phyloP scores from a whole-genome alignment of 2,888 invertebrate species.

The Oxytorus armatus region DNA sequence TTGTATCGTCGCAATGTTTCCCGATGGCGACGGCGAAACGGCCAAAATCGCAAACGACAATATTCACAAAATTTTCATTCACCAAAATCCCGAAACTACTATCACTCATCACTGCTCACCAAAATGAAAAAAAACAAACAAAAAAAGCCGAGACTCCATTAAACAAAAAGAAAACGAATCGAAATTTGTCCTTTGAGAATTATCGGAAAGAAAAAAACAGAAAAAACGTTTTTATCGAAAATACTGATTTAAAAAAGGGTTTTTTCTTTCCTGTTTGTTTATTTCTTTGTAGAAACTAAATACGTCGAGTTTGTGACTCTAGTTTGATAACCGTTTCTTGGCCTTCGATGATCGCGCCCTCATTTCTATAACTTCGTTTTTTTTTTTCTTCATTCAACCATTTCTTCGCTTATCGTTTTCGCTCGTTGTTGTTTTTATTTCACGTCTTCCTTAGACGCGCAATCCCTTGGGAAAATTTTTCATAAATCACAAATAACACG shows the following conservation, averaged over 20 bases:
- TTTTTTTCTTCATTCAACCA: background rate
- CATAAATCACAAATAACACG: background rate
- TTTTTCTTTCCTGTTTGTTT: background rate
- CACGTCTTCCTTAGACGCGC: background rate
- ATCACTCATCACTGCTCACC: constrained; percentile 52
- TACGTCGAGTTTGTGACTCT: too few species aligned
- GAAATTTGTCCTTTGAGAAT: background rate
- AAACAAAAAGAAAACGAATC: background rate
- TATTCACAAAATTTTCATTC: constrained; percentile 31
- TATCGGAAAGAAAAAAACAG: too few species aligned
- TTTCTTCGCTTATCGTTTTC: background rate
- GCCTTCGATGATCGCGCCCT: background rate
- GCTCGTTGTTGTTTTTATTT: background rate
- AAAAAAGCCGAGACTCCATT: background rate
- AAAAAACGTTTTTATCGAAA: background rate
- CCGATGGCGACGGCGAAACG: constrained; percentile 26
- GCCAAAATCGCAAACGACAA: constrained; percentile 3
- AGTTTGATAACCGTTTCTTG: background rate
- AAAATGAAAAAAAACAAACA: too few species aligned
- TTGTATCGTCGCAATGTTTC: constrained; percentile 7
- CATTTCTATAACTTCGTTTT: background rate
- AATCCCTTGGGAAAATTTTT: background rate
- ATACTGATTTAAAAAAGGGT: background rate
- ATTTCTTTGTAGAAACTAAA: too few species aligned
- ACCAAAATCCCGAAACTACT: constrained; percentile 18